Conservation (phyloP, 2,888 invertebrate species). For the Dorcus hopei region DNA sequence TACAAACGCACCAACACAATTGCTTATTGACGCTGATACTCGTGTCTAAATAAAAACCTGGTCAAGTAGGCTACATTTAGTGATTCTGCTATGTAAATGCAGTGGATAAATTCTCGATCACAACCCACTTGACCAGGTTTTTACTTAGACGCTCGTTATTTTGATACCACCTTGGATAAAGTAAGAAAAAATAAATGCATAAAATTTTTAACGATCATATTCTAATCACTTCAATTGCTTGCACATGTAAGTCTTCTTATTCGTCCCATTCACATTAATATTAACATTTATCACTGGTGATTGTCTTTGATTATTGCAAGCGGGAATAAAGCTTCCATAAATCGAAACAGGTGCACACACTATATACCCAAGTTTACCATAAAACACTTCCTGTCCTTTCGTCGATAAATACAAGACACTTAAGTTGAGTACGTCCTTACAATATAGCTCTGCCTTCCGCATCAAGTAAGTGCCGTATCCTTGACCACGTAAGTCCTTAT, state of each 20-base stretch:
- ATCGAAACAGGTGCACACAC: slow-evolving; percentile 68
- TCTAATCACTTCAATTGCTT: slow-evolving; percentile 16
- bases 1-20: too few species aligned
- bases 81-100: too few species aligned
- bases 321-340: slow-evolving; percentile 53
- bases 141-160: too few species aligned
- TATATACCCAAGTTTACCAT: slow-evolving; percentile 69
- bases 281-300: neutral
- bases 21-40: neutral
- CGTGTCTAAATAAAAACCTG: too few species aligned
- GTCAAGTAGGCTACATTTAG: too few species aligned
- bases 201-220: neutral
- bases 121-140: too few species aligned
- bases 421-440: slow-evolving; percentile 59
- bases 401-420: slow-evolving; percentile 67
- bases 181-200: neutral
- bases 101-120: too few species aligned
- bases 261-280: slow-evolving; percentile 1
- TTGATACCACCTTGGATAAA: neutral
- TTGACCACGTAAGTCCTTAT: slow-evolving; percentile 65
- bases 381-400: slow-evolving; percentile 72
- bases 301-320: neutral
- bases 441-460: slow-evolving; percentile 72
- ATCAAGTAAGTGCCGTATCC: slow-evolving; percentile 75
- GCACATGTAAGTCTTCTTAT: slow-evolving; percentile 43